Base-by-base conservation (phyloP, 2,888 invertebrate species). In the Polymixis flavicincta region DNA sequence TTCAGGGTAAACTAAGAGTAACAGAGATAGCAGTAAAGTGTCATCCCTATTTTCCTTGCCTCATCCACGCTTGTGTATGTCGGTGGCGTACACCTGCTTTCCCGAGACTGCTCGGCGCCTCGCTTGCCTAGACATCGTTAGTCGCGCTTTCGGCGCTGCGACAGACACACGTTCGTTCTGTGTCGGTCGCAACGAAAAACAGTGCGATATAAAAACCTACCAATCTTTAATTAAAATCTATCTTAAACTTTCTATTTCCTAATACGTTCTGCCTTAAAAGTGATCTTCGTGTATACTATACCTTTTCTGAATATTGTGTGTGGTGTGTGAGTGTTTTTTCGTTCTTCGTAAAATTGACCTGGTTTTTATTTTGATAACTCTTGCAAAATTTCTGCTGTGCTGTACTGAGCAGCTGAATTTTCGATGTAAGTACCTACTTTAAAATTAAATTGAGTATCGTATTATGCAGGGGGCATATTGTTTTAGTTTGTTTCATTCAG, bases 51-150 rank as follows among this genome's bases (percentile, higher is more conserved):
- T 74, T 78, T 74, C 70, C 63, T 74, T 87, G 85, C 71, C 89
- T 80, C 86, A 82, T 90, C 89, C 85, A 89, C 74, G 82, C 74
- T 83, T 75, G 76, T 87, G 82, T 88, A 85, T 85, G 72, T 86
- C 81, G 66, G 83, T 84, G 90, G 81, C 74, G 83, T 88, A 85
- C 92, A 94, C 93, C 93, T 93, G 92, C 80, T 79, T 83, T 90
- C 74, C 75, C 77, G 91, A 95, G 95, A 95, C 95, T 87, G 95
- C 94, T 91, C 90, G 94, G 92, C 95, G 94, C 93, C 94, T 78
- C 84, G 78, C 78, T 82, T 84, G 83, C 85, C 73, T 72, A 80
- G 82, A 77, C 77, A 50, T 73, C 48, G 83, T 82, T 92, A 95
- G 95, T 95, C 92, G 95, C 94, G 95, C 93, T 91, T 86, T 86